These are phyloP conservation scores for Cricetomys ansorgei DNA, from an alignment of 2,113 vertebrate genomes.

Conservation along the genomic window DNA sequence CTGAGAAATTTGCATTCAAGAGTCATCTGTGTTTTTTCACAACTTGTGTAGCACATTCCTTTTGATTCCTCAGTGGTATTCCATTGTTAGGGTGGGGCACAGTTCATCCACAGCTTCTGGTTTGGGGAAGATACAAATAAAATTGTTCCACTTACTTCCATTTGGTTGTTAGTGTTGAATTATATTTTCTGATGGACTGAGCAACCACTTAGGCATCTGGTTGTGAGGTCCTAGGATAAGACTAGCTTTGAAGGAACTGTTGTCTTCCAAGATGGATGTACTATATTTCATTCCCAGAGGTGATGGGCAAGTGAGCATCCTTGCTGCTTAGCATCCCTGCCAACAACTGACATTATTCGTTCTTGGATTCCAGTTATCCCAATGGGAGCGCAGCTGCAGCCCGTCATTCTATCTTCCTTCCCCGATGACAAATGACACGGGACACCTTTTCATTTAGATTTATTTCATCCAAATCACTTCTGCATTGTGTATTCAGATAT, in stretches of 20 bases:
- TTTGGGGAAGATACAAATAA: not conserved
- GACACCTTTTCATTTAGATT: not conserved
- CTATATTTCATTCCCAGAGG: not conserved
- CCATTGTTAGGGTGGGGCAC: not conserved
- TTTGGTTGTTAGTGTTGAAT: not conserved
- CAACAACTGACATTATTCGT: not conserved
- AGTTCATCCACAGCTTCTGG: not conserved
- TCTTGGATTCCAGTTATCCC: not conserved
- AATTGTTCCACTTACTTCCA: not conserved
- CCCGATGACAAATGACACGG: not conserved
- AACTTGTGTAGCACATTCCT: not conserved
- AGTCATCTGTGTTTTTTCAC: not conserved
- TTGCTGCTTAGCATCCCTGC: not conserved
- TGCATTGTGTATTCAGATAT: not conserved
- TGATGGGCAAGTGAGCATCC: not conserved
- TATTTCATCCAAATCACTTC: not conserved
- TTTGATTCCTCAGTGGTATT: slow-evolving; percentile 1
- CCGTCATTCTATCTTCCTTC: not conserved
- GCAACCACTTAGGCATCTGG: not conserved
- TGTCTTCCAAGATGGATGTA: not conserved
- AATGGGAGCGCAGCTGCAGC: not conserved
- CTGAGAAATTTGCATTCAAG: not conserved
- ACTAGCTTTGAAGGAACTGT: not conserved
- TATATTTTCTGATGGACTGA: not conserved
- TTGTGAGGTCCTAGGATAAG: not conserved